Conservation (phyloP, 2,113 vertebrate genomes). For the Epinephelus lanceolatus region DNA sequence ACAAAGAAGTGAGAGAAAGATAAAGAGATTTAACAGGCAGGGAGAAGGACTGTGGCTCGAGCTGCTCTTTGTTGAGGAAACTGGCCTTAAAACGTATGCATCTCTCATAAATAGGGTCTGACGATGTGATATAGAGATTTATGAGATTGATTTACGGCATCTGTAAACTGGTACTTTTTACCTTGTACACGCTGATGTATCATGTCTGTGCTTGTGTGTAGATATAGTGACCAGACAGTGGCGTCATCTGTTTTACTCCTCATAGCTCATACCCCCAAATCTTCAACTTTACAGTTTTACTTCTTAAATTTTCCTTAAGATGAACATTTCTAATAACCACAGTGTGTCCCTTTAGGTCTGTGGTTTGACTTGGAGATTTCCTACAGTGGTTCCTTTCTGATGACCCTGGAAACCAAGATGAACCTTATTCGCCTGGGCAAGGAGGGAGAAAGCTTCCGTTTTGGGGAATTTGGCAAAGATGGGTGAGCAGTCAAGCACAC, state of each 20-base stretch:
- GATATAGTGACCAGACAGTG: background rate
- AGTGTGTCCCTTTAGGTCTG: slow-evolving; percentile 84
- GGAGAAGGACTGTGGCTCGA: background rate
- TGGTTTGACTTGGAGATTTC: slow-evolving; percentile 98
- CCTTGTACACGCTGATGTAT: background rate
- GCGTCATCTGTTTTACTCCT: background rate
- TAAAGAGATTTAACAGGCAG: background rate
- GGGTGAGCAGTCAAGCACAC: slow-evolving; percentile 84
- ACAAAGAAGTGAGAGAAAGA: slow-evolving; percentile 8
- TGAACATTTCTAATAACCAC: background rate
- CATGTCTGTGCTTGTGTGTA: background rate
- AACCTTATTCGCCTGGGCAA: slow-evolving; percentile 97
- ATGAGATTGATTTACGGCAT: background rate
- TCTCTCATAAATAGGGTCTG: background rate
- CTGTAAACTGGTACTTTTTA: background rate
- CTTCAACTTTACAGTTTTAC: background rate
- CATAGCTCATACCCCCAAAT: background rate
- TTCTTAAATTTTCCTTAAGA: background rate
- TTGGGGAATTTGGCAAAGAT: slow-evolving; percentile 92
- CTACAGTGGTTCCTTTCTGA: slow-evolving; percentile 97
- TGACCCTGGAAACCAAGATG: slow-evolving; percentile 99
- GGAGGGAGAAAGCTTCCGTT: slow-evolving; percentile 89
- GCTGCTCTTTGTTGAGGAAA: background rate
- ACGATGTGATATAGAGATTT: background rate
- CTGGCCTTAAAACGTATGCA: background rate